Conservation (phyloP, 2,797 vertebrate species). For the Galaxias olidus region DNA sequence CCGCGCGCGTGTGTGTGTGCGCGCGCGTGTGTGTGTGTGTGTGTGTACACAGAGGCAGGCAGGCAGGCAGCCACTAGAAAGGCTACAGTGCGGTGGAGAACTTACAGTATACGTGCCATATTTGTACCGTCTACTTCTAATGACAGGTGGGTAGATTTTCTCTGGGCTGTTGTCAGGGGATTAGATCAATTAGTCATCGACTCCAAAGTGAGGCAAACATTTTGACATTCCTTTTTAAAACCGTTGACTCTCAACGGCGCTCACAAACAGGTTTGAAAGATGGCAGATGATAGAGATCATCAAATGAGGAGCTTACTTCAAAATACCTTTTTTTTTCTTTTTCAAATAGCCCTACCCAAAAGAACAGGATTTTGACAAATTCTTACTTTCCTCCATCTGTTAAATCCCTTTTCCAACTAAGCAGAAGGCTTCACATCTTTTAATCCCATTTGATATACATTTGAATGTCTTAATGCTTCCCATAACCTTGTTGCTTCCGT, state of each 20-base stretch:
- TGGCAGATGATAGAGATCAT: constrained; percentile 44
- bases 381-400: constrained; percentile 46
- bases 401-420: constrained; percentile 21
- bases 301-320: constrained; percentile 47
- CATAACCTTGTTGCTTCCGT: constrained; percentile 63
- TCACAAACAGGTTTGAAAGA: constrained; percentile 31
- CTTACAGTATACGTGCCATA: constrained; percentile 20
- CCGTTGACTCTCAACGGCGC: constrained; percentile 33
- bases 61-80: constrained; percentile 32
- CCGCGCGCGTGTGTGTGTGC: constrained; percentile 52
- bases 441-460: constrained; percentile 50
- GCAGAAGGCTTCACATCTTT: constrained; percentile 27
- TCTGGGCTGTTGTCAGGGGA: constrained; percentile 40
- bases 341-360: constrained; percentile 32
- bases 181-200: constrained; percentile 29
- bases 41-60: constrained; percentile 29
- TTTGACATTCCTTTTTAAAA: constrained; percentile 47
- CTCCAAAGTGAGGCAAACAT: constrained; percentile 49
- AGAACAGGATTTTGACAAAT: constrained; percentile 39
- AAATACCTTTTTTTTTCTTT: constrained; percentile 37
- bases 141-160: constrained; percentile 62
- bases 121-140: constrained; percentile 47
- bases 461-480: constrained; percentile 55
- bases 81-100: constrained; percentile 30
- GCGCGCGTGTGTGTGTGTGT: too few relatives aligned